A percentile compares a stretch with the other conserved stretches of the same genome.
Evolutionary conservation across 1,140 invertebrate genomes (phyloP).

Genomic region (Ericerus pela): DNA sequence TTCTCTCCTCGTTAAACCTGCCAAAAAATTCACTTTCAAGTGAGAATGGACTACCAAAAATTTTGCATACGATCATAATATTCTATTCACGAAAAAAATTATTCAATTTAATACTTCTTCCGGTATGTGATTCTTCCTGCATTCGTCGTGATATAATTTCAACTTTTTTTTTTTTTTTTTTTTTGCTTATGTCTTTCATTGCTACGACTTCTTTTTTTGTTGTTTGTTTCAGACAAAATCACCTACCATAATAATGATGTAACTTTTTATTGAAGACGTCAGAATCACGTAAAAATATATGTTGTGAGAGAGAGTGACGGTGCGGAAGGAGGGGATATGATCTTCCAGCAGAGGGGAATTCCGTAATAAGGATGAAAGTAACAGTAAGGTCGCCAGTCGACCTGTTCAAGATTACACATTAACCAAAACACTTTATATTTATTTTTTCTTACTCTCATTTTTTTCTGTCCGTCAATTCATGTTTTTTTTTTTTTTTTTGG

Average conservation of each 20-base stretch:
- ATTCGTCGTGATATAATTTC: too few relatives aligned
- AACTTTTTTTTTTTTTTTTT: too few relatives aligned
- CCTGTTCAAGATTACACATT: not conserved
- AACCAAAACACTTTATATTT: not conserved
- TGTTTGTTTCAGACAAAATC: not conserved
- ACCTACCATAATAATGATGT: not conserved
- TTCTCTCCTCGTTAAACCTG: too few relatives aligned
- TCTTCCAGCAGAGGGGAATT: slow-evolving; percentile 3
- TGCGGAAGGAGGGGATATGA: not conserved
- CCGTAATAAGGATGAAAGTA: slow-evolving; percentile 9
- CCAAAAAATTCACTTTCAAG: too few relatives aligned
- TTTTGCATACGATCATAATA: too few relatives aligned
- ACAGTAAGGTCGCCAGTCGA: slow-evolving; percentile 6
- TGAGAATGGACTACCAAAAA: too few relatives aligned
- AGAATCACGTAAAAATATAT: not conserved
- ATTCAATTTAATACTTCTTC: too few relatives aligned
- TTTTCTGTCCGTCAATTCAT: not conserved
- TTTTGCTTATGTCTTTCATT: too few relatives aligned
- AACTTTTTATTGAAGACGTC: not conserved
- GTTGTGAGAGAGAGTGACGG: not conserved
- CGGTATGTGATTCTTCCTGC: slow-evolving; percentile 9
- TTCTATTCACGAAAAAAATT: too few relatives aligned
- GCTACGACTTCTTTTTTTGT: slow-evolving; percentile 3
- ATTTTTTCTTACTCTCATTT: not conserved
- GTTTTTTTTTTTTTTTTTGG: not conserved